Evolutionary conservation across 2,113 vertebrate genomes (phyloP), one percentile per base, ranked within the genome.

Genomic region (Psammodynastes pulverulentus): DNA sequence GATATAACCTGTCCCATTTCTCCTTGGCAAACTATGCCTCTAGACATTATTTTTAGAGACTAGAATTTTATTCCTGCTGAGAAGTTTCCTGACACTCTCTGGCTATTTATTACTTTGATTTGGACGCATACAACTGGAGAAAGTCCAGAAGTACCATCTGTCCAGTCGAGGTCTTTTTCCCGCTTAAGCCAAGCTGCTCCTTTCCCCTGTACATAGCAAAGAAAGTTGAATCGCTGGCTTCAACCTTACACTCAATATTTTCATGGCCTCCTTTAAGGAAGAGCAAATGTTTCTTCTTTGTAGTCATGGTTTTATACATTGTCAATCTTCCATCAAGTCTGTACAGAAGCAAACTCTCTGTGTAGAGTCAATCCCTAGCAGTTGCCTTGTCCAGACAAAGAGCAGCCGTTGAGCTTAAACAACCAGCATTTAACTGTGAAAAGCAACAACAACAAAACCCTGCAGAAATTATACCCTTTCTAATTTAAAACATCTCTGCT

Each of bases 231-330:
- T 46, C 21, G 62, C 86, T 58, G 15, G 24, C 53, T 91, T 48
- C 43, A 21, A 24, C 23, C 53, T 62, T 12, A 21, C 29, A 46
- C 17, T 2, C 10, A 87, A 54, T 43, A 26, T 12, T 90, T 26
- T 67, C n/a, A 91, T n/a, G 52, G 67, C 45, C 67, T 89, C 39
- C 21, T 15, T 29, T 91, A 93, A 93, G 9, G 87, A 93, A 91
- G 12, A 46, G 90, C 72, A 89, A 85, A 91, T 89, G 86, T 86
- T 93, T 89, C 86, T 85, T 89, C 51, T 39, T 26, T 79, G 58
- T 58, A 46, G 53, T 89, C 53, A 86, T 86, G 72, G 43, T 93
- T 90, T 86, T 89, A 89, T 89, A 45, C 53, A 15, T 49, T 91
- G 92, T 84, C 52, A n/a, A 39, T 62, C 29, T 84, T 87, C 89